Base-by-base conservation (phyloP, 2,888 invertebrate genomes). In the Amaurobius ferox region DNA sequence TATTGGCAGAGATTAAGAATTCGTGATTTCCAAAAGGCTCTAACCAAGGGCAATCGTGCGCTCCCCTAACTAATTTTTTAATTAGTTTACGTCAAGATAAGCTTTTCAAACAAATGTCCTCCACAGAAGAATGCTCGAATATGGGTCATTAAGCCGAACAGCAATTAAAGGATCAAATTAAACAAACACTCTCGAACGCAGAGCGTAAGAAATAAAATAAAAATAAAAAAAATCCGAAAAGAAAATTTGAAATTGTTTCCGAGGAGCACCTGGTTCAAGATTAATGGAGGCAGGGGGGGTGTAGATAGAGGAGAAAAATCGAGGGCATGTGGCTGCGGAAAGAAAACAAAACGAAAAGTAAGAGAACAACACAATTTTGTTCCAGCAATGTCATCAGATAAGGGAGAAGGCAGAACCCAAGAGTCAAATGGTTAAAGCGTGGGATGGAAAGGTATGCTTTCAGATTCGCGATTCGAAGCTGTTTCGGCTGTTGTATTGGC, bases 91-190 rank as follows among this genome's bases (percentile, higher is more conserved):
- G 32, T 13, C 55, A 23, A 74, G 74, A 80, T 73, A 62, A 74
- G 72, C 44, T 28, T 26, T 48, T 7, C 30, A 29, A 55, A 55
- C 55, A 23, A 55, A 55, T 23, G 23, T 55, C 5, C 23, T 55
- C 55, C 3, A n/a, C n/a, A 2, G 11, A 55, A 55, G 55, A 55
- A 23, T 64, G 64, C 39, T 35, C 28, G 55, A 77, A 85, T 72
- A 72, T 85, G 67, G 83, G 83, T 78, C 83, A 85, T 85, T 85
- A 85, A 77, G 83, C 66, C 71, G 66, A 48, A 70, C 48, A 77
- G 77, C 83, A 85, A 85, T 85, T 78, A 85, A 77, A 72, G 72
- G 72, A 71, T 77, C 67, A 72, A 85, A 85, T 85, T 77, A 83
- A 83, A 77, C 72, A 85, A 35, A 30, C 72, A 61, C 19, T 23